Percentiles rank a stretch among this genome's conserved stretches.
phyloP scores from a whole-genome alignment of 2,113 vertebrate genomes.

The Thryonomys swinderianus region DNA sequence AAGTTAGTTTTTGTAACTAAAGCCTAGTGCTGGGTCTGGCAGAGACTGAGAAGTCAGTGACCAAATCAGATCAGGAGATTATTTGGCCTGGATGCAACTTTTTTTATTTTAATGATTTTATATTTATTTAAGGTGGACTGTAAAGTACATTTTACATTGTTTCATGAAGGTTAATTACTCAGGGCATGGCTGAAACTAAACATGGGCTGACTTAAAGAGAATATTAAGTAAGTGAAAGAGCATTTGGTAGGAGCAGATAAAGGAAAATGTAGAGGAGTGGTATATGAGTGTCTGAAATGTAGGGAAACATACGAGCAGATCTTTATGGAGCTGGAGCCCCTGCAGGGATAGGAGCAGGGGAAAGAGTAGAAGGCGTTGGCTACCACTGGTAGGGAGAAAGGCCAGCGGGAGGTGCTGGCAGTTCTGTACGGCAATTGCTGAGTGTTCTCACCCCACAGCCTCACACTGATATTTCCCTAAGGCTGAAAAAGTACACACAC shows the following conservation, averaged over 20 bases:
- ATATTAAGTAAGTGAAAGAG: neutral
- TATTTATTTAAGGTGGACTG: neutral
- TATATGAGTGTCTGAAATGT: neutral
- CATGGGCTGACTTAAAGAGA: neutral
- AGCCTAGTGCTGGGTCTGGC: neutral
- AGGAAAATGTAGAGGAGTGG: neutral
- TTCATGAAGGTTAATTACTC: neutral
- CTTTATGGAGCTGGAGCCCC: neutral
- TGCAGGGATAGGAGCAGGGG: neutral
- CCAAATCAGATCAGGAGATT: neutral
- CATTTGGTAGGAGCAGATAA: neutral
- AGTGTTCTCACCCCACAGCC: neutral
- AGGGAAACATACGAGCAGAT: neutral
- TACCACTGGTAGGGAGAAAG: neutral
- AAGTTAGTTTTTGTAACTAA: neutral
- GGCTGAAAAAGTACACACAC: neutral
- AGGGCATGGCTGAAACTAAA: neutral
- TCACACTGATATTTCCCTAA: neutral
- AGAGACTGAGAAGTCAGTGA: neutral
- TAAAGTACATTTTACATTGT: neutral
- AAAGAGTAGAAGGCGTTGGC: neutral
- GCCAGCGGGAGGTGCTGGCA: neutral
- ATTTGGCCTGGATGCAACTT: neutral
- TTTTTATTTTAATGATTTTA: conserved; percentile 33
- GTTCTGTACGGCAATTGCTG: no score